Conservation (phyloP, 2,888 invertebrate species). For the Ophioninae sp. region DNA sequence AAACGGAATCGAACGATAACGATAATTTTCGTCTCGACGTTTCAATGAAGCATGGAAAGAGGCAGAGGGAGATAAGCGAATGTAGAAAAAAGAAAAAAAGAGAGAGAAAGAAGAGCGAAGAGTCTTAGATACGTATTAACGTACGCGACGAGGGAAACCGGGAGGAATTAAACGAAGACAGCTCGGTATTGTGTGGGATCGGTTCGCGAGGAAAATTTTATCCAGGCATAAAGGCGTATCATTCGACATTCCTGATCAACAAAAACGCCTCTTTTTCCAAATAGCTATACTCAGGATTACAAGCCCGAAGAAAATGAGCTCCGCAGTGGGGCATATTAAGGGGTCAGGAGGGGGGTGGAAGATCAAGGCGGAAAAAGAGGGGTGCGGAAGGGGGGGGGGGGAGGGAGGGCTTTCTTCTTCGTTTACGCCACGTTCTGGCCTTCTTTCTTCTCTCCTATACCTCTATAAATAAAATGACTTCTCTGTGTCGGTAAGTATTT, state of each 20-base stretch:
- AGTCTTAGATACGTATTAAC: neutral
- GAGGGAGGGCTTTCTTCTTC: constrained; percentile 71
- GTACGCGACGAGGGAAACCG: constrained; percentile 25
- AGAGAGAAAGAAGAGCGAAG: neutral
- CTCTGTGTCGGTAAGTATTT: constrained; percentile 33
- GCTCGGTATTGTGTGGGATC: neutral
- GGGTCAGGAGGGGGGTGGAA: neutral
- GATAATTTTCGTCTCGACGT: neutral
- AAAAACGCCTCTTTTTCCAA: too few species aligned
- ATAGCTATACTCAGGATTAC: constrained; percentile 28
- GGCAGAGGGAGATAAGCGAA: neutral
- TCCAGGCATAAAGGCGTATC: too few species aligned
- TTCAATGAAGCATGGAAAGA: constrained; percentile 11
- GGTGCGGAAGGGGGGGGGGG: too few species aligned
- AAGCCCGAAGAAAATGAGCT: constrained; percentile 52
- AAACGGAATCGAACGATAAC: constrained; percentile 28
- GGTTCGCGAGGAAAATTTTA: too few species aligned
- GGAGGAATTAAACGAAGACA: constrained; percentile 17
- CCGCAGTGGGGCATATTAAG: neutral
- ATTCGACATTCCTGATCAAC: too few species aligned
- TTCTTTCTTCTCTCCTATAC: constrained; percentile 67
- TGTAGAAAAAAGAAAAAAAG: neutral
- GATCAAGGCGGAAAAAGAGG: constrained; percentile 25
- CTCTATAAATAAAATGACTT: constrained; percentile 63
- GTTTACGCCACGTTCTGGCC: constrained; percentile 63